These are phyloP conservation scores for Lithophane ornitopus DNA, from an alignment of 2,888 invertebrate genomes.

Conservation along the genomic window DNA sequence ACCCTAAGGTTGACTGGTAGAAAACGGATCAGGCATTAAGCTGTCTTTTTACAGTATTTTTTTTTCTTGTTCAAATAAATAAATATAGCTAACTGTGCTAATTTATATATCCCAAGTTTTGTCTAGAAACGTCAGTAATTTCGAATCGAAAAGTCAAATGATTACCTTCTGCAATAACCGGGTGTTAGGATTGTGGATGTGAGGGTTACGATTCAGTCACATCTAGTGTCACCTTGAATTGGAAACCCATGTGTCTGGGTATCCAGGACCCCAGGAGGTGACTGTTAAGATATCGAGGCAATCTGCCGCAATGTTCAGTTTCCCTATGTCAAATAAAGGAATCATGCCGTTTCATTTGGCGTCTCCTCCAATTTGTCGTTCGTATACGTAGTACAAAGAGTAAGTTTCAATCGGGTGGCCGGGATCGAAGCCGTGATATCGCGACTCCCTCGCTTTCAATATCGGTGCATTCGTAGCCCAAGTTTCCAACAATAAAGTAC, in stretches of 20 bases:
- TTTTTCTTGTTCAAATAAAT: no score
- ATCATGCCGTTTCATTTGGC: constrained; percentile 1
- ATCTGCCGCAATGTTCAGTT: not conserved
- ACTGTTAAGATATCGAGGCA: not conserved
- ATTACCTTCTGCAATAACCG: not conserved
- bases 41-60: no score
- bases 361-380: constrained; percentile 3
- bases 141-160: not conserved
- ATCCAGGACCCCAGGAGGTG: not conserved
- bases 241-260: not conserved
- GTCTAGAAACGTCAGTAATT: not conserved
- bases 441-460: constrained; percentile 38
- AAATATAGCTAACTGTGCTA: not conserved
- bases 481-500: constrained; percentile 49
- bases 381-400: not conserved
- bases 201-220: not conserved
- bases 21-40: no score
- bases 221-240: not conserved
- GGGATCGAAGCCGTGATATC: constrained; percentile 39
- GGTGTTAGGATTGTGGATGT: not conserved
- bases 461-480: constrained; percentile 34
- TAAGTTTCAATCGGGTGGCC: constrained; percentile 11
- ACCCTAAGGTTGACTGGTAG: no score
- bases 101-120: not conserved
- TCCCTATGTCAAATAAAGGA: not conserved